Evolutionary conservation across 35 echinoderm and acorn worm genomes (phyloP), one percentile per base, ranked within the genome.

Genomic region (Ptychodera flava): DNA sequence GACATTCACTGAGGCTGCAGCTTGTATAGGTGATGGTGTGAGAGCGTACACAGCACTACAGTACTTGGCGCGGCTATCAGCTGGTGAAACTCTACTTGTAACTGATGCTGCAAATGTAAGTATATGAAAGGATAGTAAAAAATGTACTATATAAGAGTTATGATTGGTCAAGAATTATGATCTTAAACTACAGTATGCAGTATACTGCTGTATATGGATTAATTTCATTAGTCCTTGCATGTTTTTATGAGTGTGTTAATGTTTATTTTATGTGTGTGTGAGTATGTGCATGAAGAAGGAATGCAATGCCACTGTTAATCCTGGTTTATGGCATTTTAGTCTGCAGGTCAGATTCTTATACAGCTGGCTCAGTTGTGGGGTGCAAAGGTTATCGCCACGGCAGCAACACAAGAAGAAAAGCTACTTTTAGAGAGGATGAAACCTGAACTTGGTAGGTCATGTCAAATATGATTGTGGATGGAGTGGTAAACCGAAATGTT

Each of bases 331-430:
- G 31, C 78, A 78, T 82, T 89, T 0, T 79, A 97, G 95, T 80
- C 83, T 53, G 37, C 84, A 86, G 95, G 95, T 0, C 83, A 78
- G 31, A 78, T 91, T n/a, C 76, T 82, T 31, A 84, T 97, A 16
- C 95, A 97, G 82, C 33, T 97, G n/a, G 95, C 95, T 64, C 89
- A 91, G 77, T 84, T 89, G 15, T 97, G 95, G 95, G 95, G 95
- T 79, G 92, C 89, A 77, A 97, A 97, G 90, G 95, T 97, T 38
- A 91, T 97, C 22, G 89, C 95, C 32, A 90, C 91, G 28, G 86
- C 81, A 0, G 31, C 84, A 0, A 87, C 92, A 31, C 80, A 93
- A 37, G 78, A 93, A 34, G 95, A 93, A 90, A 91, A 86, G n/a
- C 37, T 85, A 79, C 78, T 80, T 76, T 38, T 97, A 36, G 92